phyloP scores from a whole-genome alignment of 2,797 vertebrate genomes.

The Catharus ustulatus region DNA sequence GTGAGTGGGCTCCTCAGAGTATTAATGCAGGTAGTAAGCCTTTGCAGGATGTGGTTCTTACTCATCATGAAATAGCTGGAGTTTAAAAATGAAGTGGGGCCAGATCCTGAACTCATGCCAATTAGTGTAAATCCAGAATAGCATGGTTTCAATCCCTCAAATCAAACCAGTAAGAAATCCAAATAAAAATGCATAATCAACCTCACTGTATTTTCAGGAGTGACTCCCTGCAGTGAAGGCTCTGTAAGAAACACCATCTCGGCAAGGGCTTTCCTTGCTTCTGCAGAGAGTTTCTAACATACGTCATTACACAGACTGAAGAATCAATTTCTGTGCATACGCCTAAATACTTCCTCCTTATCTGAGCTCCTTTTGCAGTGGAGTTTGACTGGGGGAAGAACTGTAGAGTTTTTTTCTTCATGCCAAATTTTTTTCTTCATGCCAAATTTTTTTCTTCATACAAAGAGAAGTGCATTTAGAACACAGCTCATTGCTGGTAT shows the following conservation, averaged over 20 bases:
- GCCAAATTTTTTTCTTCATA: background rate
- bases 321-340: constrained; percentile 24
- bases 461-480: background rate
- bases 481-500: background rate
- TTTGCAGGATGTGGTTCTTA: background rate
- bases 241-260: background rate
- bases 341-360: constrained; percentile 10
- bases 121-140: background rate
- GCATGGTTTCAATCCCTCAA: background rate
- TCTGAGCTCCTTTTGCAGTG: background rate
- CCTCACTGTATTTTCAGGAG: background rate
- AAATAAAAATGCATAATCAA: constrained; percentile 3
- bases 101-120: background rate
- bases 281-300: constrained; percentile 47
- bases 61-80: background rate
- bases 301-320: constrained; percentile 24
- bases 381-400: background rate
- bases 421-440: background rate
- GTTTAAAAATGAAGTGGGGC: background rate
- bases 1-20: background rate
- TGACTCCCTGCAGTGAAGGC: constrained; percentile 25
- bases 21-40: background rate
- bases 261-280: constrained; percentile 45
- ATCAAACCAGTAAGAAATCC: background rate
- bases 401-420: background rate